A percentile compares a stretch with the other conserved stretches of the same genome.
phyloP scores from a whole-genome alignment of 2,888 invertebrate species.

The Zootermopsis nevadensis region DNA sequence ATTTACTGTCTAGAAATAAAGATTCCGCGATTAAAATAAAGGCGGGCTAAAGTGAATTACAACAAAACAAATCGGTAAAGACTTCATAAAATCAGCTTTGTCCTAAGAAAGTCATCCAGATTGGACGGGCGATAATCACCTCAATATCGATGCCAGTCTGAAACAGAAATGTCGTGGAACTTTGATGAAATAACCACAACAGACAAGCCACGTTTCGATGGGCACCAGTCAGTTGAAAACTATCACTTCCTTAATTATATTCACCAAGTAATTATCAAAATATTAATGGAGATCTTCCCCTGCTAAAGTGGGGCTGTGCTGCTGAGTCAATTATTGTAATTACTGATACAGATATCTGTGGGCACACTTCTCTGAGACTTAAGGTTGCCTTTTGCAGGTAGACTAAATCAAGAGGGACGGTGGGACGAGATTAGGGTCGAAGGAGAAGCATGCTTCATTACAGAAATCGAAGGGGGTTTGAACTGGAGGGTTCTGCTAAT shows the following conservation, averaged over 20 bases:
- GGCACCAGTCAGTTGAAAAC: not conserved
- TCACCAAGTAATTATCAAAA: not conserved
- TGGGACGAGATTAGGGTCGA: not conserved
- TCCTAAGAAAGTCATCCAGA: too few relatives aligned
- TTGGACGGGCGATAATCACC: too few relatives aligned
- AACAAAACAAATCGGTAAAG: too few relatives aligned
- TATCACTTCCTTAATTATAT: not conserved
- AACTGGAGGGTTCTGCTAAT: constrained; percentile 10
- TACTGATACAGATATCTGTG: not conserved
- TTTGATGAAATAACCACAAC: too few relatives aligned
- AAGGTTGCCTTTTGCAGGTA: not conserved
- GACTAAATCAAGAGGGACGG: not conserved
- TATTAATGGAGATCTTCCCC: not conserved
- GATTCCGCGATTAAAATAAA: too few relatives aligned
- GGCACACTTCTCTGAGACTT: not conserved
- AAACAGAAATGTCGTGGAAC: too few relatives aligned
- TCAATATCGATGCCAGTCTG: too few relatives aligned
- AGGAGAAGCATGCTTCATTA: not conserved
- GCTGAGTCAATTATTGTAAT: constrained; percentile 10
- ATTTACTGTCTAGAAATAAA: too few relatives aligned
- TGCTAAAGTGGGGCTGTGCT: not conserved
- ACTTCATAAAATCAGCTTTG: too few relatives aligned
- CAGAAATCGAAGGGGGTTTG: not conserved
- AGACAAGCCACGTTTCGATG: too few relatives aligned
- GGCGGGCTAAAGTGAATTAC: too few relatives aligned